Evolutionary conservation across 2,113 vertebrate species (phyloP), one percentile per base, ranked within the genome.

Genomic region (Pithys albifrons): DNA sequence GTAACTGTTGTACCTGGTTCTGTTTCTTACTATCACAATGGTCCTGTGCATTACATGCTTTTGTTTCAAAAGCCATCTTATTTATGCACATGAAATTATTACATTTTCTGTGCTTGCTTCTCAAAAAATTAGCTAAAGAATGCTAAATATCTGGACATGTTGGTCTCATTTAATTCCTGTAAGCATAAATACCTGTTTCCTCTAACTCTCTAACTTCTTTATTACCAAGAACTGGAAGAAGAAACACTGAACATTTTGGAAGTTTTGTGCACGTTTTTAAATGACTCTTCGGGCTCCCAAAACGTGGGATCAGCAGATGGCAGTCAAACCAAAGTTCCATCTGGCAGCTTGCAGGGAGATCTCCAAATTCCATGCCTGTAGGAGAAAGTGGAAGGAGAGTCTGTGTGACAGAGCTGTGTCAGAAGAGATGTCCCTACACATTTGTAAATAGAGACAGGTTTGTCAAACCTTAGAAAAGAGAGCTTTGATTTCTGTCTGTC

Each of bases 291-390:
- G 45, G 37, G n/a, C 91, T 95, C 51, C 67, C 73, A 90, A 85
- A 96, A 62, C 73, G 15, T 35, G 27, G 66, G 22, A 96, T 97
- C 97, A 97, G 96, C 96, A 98, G 97, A 91, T 97, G 97, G 97
- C 97, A 98, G 97, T 98, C 96, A 98, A 97, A 94, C 61, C 97
- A 97, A 97, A 95, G 95, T 95, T 95, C 93, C 88, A 41, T 94
- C 46, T 91, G 52, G 64, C 73, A 9, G 77, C 61, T 69, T 67
- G 87, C 43, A 4, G 9, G 14, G 86, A 91, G 70, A 27, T 92
- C 89, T 88, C 37, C 55, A 86, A 77, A 59, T 77, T 23, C 46
- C 2, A 3, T 81, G 67, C 62, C 41, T 73, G 17, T 49, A 77
- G 58, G 43, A 93, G 48, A 89, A 87, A 73, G 65, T 48, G 46